These are phyloP conservation scores for Sphenodon punctatus DNA, from an alignment of 2,797 vertebrate genomes.

Conservation along the genomic window DNA sequence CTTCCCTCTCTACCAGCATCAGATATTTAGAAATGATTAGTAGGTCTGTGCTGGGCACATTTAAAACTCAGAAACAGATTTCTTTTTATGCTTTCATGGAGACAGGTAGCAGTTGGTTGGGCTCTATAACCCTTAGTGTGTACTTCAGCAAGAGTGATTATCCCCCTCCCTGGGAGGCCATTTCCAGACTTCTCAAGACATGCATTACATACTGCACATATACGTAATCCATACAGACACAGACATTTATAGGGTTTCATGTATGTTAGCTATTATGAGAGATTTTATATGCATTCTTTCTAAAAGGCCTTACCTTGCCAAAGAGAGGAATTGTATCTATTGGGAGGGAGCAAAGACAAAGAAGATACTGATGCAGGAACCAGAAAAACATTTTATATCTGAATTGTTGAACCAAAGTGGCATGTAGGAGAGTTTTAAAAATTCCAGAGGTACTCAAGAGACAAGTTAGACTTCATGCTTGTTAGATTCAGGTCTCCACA, in stretches of 20 bases:
- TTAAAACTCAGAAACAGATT: slow-evolving; percentile 28
- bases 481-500: not conserved
- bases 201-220: not conserved
- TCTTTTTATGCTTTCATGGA: slow-evolving; percentile 34
- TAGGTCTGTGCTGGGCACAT: slow-evolving; percentile 1
- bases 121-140: not conserved
- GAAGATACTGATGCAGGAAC: not conserved
- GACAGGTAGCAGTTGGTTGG: not conserved
- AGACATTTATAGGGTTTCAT: rapidly evolving
- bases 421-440: not conserved
- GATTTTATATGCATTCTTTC: not conserved
- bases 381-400: not conserved
- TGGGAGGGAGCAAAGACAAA: not conserved
- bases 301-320: not conserved
- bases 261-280: not conserved
- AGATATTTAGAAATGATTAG: slow-evolving; percentile 28
- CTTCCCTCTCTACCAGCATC: not conserved
- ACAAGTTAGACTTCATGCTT: no score
- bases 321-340: not conserved
- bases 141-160: not conserved
- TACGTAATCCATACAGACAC: not conserved
- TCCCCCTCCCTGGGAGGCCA: slow-evolving; percentile 6
- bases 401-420: not conserved
- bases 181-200: not conserved
- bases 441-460: not conserved